These are phyloP conservation scores for Prunella strophiata DNA, from an alignment of 2,797 vertebrate species.

Conservation along the genomic window DNA sequence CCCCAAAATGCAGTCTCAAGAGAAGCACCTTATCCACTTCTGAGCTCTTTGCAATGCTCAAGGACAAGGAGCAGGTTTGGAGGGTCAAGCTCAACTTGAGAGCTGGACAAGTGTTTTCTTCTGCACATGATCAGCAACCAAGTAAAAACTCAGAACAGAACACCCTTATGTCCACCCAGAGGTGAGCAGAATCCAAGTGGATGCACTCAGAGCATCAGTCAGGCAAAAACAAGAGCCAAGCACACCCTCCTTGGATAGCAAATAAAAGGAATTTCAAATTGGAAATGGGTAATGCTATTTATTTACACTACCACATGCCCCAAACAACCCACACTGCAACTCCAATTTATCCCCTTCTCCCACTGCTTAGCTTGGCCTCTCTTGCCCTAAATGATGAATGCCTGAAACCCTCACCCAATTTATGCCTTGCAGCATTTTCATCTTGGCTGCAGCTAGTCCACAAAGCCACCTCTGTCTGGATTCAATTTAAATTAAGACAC, in stretches of 20 bases:
- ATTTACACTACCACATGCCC: neutral
- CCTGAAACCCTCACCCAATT: neutral
- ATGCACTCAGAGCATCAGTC: neutral
- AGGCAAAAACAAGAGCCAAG: neutral
- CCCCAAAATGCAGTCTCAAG: neutral
- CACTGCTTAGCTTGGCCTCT: neutral
- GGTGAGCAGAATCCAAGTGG: neutral
- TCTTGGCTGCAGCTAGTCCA: neutral
- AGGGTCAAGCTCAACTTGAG: neutral
- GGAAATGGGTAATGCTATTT: neutral
- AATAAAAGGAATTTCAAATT: neutral
- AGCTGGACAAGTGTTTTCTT: neutral
- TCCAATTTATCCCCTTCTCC: neutral
- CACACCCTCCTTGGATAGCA: neutral
- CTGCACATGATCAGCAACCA: neutral
- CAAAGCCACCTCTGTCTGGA: slow-evolving; percentile 33
- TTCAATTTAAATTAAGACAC: slow-evolving; percentile 38
- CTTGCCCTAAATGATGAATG: neutral
- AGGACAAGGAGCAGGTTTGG: neutral
- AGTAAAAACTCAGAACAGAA: neutral
- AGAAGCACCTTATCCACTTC: neutral
- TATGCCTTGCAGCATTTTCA: neutral
- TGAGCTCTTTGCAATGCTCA: neutral
- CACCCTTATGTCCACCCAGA: neutral
- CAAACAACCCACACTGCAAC: neutral